Conservation (phyloP, 2,797 vertebrate species). For the Yasuhikotakia modesta region DNA sequence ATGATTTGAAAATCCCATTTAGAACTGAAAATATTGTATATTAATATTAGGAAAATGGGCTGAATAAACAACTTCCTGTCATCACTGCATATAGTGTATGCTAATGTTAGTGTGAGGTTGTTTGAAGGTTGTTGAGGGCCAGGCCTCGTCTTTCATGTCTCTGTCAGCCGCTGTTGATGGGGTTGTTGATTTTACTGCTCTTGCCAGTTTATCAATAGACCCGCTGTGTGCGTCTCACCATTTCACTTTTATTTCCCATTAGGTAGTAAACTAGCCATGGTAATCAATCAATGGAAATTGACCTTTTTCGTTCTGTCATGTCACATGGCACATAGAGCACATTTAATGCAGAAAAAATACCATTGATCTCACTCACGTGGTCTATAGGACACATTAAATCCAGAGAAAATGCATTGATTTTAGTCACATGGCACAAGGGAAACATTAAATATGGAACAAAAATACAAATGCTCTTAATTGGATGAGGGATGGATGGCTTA, state of each 20-base stretch:
- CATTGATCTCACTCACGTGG: background rate
- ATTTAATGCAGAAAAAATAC: slow-evolving; percentile 1
- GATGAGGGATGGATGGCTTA: background rate
- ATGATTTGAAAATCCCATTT: slow-evolving; percentile 38
- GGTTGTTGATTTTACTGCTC: slow-evolving; percentile 32
- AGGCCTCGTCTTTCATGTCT: slow-evolving; percentile 4
- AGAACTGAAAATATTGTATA: slow-evolving; percentile 24
- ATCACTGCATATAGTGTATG: slow-evolving; percentile 22
- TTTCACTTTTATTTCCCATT: slow-evolving; percentile 45
- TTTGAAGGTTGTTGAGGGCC: slow-evolving; percentile 33
- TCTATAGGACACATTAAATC: slow-evolving; percentile 2
- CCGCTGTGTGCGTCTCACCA: slow-evolving; percentile 14
- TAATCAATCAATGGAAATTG: slow-evolving; percentile 42
- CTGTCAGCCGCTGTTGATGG: slow-evolving; percentile 10
- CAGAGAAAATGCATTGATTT: no score
- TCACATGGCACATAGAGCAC: slow-evolving; percentile 16
- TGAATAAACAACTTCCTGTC: slow-evolving; percentile 1
- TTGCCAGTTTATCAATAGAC: slow-evolving; percentile 37
- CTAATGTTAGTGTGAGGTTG: slow-evolving; percentile 31
- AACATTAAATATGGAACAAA: background rate
- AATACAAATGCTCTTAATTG: background rate
- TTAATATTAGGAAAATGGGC: slow-evolving; percentile 22
- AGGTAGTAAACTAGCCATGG: slow-evolving; percentile 42
- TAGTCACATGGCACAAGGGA: no score
- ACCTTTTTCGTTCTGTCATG: slow-evolving; percentile 25